These are phyloP conservation scores for Onychostruthus taczanowskii DNA, from an alignment of 2,113 vertebrate genomes.

Conservation along the genomic window DNA sequence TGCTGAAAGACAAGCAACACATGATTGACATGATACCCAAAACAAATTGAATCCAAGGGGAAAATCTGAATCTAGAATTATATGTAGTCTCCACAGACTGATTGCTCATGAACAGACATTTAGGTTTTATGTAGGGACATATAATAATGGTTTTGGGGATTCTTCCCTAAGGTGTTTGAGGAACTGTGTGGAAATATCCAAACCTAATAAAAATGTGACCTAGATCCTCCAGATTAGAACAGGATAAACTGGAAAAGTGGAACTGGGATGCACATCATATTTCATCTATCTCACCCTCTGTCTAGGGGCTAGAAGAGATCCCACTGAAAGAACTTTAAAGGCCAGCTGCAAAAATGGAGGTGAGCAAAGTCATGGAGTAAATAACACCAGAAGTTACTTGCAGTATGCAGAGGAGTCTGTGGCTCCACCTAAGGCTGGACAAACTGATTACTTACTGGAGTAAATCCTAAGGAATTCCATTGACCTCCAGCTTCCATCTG, in stretches of 20 bases:
- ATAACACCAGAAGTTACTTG: background rate
- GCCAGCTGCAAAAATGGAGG: background rate
- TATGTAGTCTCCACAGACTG: background rate
- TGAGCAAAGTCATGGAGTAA: background rate
- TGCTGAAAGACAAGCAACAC: background rate
- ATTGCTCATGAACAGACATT: background rate
- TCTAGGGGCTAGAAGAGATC: background rate
- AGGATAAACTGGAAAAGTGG: background rate
- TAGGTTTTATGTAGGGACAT: background rate
- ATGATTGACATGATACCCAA: background rate
- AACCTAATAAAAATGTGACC: background rate
- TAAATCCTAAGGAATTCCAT: background rate
- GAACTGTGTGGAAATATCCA: background rate
- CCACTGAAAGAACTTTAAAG: background rate
- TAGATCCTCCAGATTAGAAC: background rate
- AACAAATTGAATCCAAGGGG: background rate
- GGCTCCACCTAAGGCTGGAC: background rate
- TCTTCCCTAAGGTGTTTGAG: background rate
- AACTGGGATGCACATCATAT: background rate
- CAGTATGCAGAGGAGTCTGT: background rate
- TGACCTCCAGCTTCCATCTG: background rate
- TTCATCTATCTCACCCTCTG: background rate
- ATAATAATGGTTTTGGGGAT: background rate
- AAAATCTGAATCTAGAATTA: background rate
- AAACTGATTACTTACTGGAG: background rate